These are phyloP conservation scores for Phaenicophaeus curvirostris DNA, from an alignment of 2,797 vertebrate species.

Conservation along the genomic window DNA sequence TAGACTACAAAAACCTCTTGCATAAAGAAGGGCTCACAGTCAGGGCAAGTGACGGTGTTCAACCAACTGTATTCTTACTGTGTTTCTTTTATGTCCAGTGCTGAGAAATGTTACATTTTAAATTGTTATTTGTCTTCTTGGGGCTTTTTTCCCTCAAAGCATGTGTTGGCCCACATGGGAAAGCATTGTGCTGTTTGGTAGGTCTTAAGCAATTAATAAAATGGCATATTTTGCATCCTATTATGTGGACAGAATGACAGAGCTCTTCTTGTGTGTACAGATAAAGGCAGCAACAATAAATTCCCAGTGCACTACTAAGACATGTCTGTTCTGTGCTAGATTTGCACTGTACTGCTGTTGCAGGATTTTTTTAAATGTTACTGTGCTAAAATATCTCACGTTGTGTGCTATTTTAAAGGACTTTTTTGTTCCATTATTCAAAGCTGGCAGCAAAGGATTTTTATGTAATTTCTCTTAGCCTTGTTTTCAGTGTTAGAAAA, in stretches of 20 bases:
- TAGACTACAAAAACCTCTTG: conserved; percentile 22
- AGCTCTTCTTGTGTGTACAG: background rate
- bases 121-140: background rate
- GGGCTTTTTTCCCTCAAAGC: background rate
- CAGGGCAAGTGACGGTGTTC: background rate
- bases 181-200: background rate
- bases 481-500: background rate
- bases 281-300: conserved; percentile 9
- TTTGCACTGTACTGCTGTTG: background rate
- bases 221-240: background rate
- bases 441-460: background rate
- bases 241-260: conserved; percentile 8
- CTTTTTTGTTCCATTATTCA: background rate
- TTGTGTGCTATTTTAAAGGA: background rate
- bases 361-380: background rate
- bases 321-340: background rate
- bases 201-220: conserved; percentile 28
- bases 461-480: background rate
- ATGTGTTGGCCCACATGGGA: background rate
- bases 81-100: background rate
- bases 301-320: background rate
- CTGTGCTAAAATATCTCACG: background rate
- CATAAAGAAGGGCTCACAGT: conserved; percentile 31
- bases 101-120: background rate
- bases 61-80: background rate